Evolutionary conservation across 2,888 invertebrate species (phyloP).

Genomic region (Cosmia trapezina): DNA sequence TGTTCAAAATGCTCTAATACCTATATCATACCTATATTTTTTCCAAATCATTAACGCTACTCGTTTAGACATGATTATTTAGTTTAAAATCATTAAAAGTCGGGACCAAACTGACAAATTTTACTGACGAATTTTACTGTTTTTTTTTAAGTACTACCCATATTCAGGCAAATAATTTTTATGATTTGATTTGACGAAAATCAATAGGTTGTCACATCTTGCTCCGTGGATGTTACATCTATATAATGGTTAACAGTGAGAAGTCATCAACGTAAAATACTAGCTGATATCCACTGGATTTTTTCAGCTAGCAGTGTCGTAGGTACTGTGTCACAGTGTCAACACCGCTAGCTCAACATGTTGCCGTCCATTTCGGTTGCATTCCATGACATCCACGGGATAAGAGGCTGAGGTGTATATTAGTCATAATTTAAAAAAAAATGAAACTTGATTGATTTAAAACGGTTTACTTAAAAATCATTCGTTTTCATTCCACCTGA

Average conservation of each 20-base stretch:
- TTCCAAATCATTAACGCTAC: no score
- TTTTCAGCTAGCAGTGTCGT: not conserved
- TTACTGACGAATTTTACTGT: no score
- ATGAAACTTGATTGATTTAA: not conserved
- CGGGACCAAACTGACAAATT: no score
- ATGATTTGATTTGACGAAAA: no score
- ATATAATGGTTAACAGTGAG: not conserved
- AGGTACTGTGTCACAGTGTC: not conserved
- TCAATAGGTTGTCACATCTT: no score
- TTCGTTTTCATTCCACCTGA: conserved; percentile 3
- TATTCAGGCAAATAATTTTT: no score
- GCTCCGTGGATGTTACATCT: no score
- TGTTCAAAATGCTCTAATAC: no score
- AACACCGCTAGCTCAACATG: not conserved
- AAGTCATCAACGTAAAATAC: not conserved
- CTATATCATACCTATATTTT: no score
- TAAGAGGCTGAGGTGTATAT: fast-evolving
- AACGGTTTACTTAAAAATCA: conserved; percentile 4
- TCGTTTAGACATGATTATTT: no score
- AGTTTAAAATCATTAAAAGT: no score
- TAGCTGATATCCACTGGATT: not conserved
- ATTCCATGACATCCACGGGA: not conserved
- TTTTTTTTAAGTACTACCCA: no score
- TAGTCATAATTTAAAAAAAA: not conserved
- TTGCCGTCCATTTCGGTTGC: not conserved